Conservation (phyloP, 2,888 invertebrate species). For the Yponomeuta evonymella region DNA sequence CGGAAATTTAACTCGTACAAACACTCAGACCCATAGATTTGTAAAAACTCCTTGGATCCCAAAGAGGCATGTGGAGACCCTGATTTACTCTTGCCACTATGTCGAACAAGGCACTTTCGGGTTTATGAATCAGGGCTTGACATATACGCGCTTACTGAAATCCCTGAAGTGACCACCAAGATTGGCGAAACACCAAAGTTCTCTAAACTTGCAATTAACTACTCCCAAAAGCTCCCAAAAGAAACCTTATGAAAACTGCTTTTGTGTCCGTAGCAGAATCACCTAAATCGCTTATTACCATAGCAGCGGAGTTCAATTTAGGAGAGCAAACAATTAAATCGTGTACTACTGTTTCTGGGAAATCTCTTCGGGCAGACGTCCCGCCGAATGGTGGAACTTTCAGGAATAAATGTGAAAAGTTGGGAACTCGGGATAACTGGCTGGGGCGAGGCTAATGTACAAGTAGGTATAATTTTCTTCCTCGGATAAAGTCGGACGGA, state of each 20-base stretch:
- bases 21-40: too few species aligned
- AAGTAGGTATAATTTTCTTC: slow-evolving; percentile 8
- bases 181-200: neutral
- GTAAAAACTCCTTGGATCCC: too few species aligned
- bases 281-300: slow-evolving; percentile 26
- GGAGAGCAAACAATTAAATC: slow-evolving; percentile 35
- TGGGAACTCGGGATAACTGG: slow-evolving; percentile 23
- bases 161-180: neutral
- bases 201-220: neutral
- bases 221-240: neutral
- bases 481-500: neutral
- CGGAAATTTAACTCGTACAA: too few species aligned
- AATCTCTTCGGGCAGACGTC: slow-evolving; percentile 24
- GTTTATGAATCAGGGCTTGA: too few species aligned
- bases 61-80: too few species aligned
- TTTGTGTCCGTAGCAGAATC: neutral
- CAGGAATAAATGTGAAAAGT: slow-evolving; percentile 58
- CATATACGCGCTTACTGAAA: neutral
- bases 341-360: slow-evolving; percentile 22
- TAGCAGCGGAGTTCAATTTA: slow-evolving; percentile 28
- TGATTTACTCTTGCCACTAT: too few species aligned
- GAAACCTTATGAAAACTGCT: neutral
- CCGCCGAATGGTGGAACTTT: slow-evolving; percentile 42
- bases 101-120: too few species aligned
- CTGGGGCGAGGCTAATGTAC: neutral